Evolutionary conservation across 1,140 invertebrate genomes (phyloP).

Genomic region (Drosophila subpulchrella): DNA sequence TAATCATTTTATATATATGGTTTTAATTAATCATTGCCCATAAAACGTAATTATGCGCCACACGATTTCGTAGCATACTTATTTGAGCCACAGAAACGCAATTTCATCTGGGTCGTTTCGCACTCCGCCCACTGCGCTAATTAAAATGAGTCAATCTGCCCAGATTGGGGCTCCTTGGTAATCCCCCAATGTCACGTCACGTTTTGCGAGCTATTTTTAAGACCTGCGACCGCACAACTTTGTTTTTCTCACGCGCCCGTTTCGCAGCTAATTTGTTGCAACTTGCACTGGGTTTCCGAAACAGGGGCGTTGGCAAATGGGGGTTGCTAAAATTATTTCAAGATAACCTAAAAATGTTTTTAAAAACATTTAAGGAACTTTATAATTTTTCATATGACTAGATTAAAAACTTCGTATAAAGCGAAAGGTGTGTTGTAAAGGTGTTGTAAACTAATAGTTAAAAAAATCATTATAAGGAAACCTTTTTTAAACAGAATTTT

Average conservation of each 20-base stretch:
- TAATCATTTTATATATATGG: no score
- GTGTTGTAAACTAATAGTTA: no score
- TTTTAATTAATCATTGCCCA: not conserved
- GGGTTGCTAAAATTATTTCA: not conserved
- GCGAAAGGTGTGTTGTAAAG: no score
- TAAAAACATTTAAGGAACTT: not conserved
- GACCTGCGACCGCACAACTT: constrained; percentile 51
- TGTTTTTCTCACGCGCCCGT: constrained; percentile 77
- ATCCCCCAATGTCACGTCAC: constrained; percentile 50
- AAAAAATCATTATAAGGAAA: no score
- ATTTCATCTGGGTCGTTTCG: not conserved
- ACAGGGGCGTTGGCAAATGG: not conserved
- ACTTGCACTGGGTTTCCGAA: constrained; percentile 35
- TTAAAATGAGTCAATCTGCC: constrained; percentile 36
- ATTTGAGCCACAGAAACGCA: constrained; percentile 13
- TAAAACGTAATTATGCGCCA: not conserved
- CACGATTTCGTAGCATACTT: constrained; percentile 50
- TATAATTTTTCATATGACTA: not conserved
- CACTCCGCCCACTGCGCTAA: constrained; percentile 9
- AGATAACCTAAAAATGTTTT: no score
- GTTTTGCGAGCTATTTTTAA: constrained; percentile 43
- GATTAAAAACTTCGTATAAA: no score
- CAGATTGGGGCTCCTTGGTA: constrained; percentile 27
- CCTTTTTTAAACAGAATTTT: no score
- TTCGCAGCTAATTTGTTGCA: constrained; percentile 70